Conservation (phyloP, 2,888 invertebrate genomes). For the Lampropteryx suffumata region DNA sequence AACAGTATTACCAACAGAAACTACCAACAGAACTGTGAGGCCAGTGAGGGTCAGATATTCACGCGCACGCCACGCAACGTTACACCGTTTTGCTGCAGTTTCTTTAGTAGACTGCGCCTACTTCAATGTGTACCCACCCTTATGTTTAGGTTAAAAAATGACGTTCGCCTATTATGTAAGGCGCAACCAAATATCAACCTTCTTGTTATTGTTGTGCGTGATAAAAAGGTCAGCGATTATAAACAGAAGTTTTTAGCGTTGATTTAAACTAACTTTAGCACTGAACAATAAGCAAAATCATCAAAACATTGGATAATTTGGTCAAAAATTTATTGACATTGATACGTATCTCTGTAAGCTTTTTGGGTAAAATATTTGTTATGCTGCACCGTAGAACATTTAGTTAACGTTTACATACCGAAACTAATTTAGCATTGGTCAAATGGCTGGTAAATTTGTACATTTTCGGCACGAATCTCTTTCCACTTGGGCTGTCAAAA, state of each 20-base stretch:
- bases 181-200: constrained; percentile 57
- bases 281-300: constrained; percentile 19
- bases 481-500: constrained; percentile 70
- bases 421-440: constrained; percentile 66
- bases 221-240: constrained; percentile 1
- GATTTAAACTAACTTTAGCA: constrained; percentile 2
- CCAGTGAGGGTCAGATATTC: too few relatives aligned
- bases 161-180: constrained; percentile 76
- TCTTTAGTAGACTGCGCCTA: too few relatives aligned
- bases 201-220: constrained; percentile 37
- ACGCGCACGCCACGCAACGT: too few relatives aligned
- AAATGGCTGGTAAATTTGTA: constrained; percentile 73
- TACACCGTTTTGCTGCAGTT: too few relatives aligned
- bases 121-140: constrained; percentile 39
- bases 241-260: constrained; percentile 4
- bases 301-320: constrained; percentile 40
- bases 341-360: neutral
- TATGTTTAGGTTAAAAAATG: constrained; percentile 70
- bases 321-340: neutral
- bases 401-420: constrained; percentile 55
- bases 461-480: constrained; percentile 76
- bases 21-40: too few relatives aligned
- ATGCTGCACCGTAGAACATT: neutral
- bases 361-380: neutral
- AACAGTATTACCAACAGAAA: too few relatives aligned